Percentiles rank a stretch among this genome's conserved stretches.
phyloP scores from a whole-genome alignment of 1,140 invertebrate genomes.

The Nilaparvata lugens region DNA sequence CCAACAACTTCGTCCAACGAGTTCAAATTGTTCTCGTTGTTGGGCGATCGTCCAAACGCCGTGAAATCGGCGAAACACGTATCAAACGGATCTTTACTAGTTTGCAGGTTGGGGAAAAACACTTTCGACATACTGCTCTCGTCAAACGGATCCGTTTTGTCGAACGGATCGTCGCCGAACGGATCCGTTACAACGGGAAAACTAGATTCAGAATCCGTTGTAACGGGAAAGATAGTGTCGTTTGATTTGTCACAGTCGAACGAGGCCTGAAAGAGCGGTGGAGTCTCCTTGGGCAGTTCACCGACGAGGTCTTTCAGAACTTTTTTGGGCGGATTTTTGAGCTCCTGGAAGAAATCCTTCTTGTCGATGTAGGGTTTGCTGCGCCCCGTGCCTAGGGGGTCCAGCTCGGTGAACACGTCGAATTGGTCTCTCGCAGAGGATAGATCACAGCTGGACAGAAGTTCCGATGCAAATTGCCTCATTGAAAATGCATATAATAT shows the following conservation, averaged over 20 bases:
- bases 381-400: constrained; percentile 80
- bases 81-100: constrained; percentile 49
- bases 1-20: neutral
- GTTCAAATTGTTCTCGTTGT: neutral
- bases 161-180: constrained; percentile 60
- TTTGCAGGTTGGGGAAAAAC: constrained; percentile 25
- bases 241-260: constrained; percentile 4
- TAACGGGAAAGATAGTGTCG: neutral
- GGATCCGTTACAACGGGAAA: constrained; percentile 40
- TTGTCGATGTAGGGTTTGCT: constrained; percentile 88
- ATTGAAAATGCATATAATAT: no score
- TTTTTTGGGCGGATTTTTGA: constrained; percentile 87
- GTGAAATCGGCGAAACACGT: constrained; percentile 39
- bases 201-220: neutral
- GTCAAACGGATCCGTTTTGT: constrained; percentile 51
- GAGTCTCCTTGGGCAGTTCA: constrained; percentile 15
- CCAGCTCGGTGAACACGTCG: constrained; percentile 85
- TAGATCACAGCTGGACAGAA: neutral
- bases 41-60: constrained; percentile 18
- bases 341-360: constrained; percentile 89
- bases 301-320: constrained; percentile 70
- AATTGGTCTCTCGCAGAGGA: constrained; percentile 16
- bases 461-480: no score
- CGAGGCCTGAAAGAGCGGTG: constrained; percentile 12
- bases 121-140: constrained; percentile 37